phyloP scores from a whole-genome alignment of 2,888 invertebrate genomes.

The Conchocele bisecta region DNA sequence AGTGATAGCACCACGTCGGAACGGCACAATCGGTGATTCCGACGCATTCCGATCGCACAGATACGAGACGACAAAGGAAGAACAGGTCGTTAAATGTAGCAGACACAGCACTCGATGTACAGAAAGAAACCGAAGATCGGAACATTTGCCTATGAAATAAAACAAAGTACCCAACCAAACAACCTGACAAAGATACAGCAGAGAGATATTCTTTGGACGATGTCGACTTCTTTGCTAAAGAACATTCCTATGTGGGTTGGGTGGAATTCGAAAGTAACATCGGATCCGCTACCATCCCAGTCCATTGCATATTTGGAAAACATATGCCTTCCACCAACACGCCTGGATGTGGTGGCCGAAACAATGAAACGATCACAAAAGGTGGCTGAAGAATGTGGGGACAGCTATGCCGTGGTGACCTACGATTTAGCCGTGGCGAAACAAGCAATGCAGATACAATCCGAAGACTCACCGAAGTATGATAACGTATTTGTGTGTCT shows the following conservation, averaged over 20 bases:
- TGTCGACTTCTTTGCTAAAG: neutral
- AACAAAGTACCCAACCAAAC: neutral
- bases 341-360: no score
- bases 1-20: no score
- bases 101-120: no score
- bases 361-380: constrained; percentile 33
- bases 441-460: constrained; percentile 54
- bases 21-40: no score
- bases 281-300: constrained; percentile 40
- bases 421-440: constrained; percentile 34
- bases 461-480: constrained; percentile 40
- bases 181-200: neutral
- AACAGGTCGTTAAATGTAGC: no score
- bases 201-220: constrained; percentile 7
- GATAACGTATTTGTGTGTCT: constrained; percentile 58
- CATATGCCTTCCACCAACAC: no score
- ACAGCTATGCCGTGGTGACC: no score
- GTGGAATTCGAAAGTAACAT: constrained; percentile 33
- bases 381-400: constrained; percentile 33
- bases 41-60: no score
- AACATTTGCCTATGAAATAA: neutral
- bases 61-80: no score
- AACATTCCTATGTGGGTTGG: constrained; percentile 40
- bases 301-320: constrained; percentile 30
- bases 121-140: constrained; percentile 35